Evolutionary conservation across 2,113 vertebrate species (phyloP).

Genomic region (Thermophis baileyi): DNA sequence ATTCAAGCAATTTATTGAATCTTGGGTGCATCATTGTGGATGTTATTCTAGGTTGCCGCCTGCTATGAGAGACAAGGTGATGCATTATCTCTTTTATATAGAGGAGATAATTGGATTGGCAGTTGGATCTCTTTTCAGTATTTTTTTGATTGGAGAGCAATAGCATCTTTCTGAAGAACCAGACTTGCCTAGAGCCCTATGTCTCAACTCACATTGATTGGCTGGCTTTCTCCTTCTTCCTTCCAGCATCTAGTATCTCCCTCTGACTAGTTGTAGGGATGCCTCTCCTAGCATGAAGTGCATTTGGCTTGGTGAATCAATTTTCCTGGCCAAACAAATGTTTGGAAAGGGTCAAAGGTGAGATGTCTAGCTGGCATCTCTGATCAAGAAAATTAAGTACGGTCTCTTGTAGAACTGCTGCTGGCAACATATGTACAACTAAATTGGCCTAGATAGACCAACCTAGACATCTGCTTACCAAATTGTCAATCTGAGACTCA

Average conservation of each 20-base stretch:
- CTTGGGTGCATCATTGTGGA: not conserved
- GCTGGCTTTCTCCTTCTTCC: not conserved
- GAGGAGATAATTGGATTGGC: not conserved
- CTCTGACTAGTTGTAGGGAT: not conserved
- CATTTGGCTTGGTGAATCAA: not conserved
- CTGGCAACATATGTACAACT: not conserved
- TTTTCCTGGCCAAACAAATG: not conserved
- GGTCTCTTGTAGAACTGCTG: not conserved
- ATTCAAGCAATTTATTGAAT: not conserved
- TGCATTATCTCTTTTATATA: not conserved
- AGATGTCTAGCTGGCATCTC: not conserved
- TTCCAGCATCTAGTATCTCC: not conserved
- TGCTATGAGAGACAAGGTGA: not conserved
- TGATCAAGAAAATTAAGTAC: not conserved
- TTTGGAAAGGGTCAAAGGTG: not conserved
- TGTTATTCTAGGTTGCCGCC: not conserved
- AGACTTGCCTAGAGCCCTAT: not conserved
- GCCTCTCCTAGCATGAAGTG: not conserved
- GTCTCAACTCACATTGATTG: not conserved
- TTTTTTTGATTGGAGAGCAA: not conserved
- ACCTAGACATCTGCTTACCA: not conserved
- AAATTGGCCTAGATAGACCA: not conserved
- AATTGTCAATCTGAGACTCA: not conserved
- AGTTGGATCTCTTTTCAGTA: not conserved
- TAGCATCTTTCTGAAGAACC: not conserved